Base-by-base conservation (phyloP, 2,113 vertebrate species). In the Bolborhynchus lineola region DNA sequence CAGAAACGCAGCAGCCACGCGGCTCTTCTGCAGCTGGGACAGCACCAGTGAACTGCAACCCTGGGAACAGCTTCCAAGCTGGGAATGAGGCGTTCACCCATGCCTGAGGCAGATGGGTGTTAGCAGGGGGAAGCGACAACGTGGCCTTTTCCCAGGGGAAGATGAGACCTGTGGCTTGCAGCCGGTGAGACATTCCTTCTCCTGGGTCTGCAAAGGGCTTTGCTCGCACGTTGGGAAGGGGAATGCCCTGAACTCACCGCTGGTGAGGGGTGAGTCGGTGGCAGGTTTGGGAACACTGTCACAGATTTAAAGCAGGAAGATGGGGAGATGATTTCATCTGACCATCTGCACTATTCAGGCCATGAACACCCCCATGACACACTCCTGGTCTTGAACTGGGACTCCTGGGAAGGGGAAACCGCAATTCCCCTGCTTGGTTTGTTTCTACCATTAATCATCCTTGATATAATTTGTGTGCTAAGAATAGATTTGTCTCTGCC, bases 381-480 rank as follows among this genome's bases (percentile, higher is more conserved):
- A 29, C 15, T 3, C 4, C 7, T 37, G 65, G 88, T 42, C 47
- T 68, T 11, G 50, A 91, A 29, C 77, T 33, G 72, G 75, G 80
- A 28, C 83, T 95, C 78, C 72, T 4, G 8, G 88, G 46, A 82
- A 65, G 78, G 76, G 88, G 80, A 93, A 97, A 74, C 69, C 69
- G n/a, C 72, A 92, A 68, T 90, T 95, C 93, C 82, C 93, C 81
- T 41, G 57, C 14, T 44, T 41, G 68, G 69, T 86, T 94, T 84
- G 64, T 84, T 93, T 68, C 92, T 78, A 44, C 3, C 26, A 37
- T 93, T 96, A 92, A 96, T 95, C 90, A 94, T 67, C 86, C 84
- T 70, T 68, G 65, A 46, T 87, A 94, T 93, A 95, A 96, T 92
- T 95, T 93, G n/a, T 79, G 20, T 33, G 81, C 93, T 92, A 96